Conservation (phyloP, 2,797 vertebrate genomes). For the Chiloscyllium punctatum region DNA sequence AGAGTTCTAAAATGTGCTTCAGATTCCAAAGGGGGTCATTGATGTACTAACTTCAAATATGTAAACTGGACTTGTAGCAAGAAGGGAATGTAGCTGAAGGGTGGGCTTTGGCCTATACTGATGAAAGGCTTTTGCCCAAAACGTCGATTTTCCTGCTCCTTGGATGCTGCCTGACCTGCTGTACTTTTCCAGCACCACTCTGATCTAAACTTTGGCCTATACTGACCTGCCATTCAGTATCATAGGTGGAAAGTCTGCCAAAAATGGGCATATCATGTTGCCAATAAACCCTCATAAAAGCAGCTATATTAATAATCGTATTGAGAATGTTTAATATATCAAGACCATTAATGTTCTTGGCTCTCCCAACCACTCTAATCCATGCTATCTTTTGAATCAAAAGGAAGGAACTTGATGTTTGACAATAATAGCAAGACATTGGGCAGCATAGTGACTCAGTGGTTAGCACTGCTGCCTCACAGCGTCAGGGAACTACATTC, state of each 20-base stretch:
- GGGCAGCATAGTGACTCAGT: too few species aligned
- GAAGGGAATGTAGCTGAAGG: neutral
- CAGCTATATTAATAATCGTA: neutral
- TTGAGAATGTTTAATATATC: neutral
- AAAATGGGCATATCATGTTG: neutral
- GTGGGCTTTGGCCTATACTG: neutral
- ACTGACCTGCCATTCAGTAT: neutral
- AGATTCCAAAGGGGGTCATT: neutral
- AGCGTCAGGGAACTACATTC: too few species aligned
- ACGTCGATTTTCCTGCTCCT: too few species aligned
- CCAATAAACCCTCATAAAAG: neutral
- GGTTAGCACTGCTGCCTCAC: too few species aligned
- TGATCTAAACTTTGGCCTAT: neutral
- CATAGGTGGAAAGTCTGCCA: neutral
- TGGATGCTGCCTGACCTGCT: too few species aligned
- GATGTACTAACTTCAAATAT: neutral
- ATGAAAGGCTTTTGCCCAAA: too few species aligned
- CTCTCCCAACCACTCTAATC: neutral
- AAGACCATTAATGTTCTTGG: neutral
- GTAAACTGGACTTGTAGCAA: neutral
- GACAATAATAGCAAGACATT: neutral
- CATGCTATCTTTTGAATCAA: neutral
- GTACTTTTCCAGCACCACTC: too few species aligned
- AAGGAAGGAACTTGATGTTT: neutral
- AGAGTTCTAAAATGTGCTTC: neutral